Conservation (phyloP, 2,113 vertebrate genomes). For the Crotalus viridis region DNA sequence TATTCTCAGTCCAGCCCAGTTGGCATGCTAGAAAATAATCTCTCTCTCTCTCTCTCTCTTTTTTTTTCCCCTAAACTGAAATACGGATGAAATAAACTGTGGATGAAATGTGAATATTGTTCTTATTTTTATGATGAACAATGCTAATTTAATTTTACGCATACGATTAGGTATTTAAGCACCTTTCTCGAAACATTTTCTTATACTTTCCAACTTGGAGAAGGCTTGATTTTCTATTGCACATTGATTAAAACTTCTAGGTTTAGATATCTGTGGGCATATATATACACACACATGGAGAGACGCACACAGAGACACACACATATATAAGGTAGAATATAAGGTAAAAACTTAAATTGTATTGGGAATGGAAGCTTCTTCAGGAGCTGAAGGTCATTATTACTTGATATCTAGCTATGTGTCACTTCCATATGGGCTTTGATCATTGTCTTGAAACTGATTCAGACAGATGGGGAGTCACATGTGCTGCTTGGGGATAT, state of each 20-base stretch:
- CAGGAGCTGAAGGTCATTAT: constrained; percentile 54
- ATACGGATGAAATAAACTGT: neutral
- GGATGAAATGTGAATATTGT: neutral
- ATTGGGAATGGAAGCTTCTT: neutral
- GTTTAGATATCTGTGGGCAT: neutral
- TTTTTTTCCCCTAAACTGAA: neutral
- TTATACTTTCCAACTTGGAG: neutral
- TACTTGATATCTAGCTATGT: constrained; percentile 50
- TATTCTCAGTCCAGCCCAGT: neutral
- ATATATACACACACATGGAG: no score
- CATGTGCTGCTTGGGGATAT: constrained; percentile 46
- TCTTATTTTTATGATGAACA: neutral
- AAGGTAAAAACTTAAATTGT: neutral
- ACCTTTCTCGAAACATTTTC: neutral
- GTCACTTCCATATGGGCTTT: constrained; percentile 55
- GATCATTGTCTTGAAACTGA: constrained; percentile 61
- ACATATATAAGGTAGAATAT: no score
- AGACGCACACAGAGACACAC: no score
- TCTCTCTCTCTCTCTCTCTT: no score
- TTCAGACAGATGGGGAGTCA: constrained; percentile 55
- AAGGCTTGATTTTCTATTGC: neutral
- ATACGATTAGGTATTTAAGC: neutral
- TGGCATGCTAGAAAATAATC: neutral
- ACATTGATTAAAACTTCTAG: neutral
- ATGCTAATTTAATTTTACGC: neutral